phyloP scores from a whole-genome alignment of 2,113 vertebrate genomes.

The Oophaga pumilio region DNA sequence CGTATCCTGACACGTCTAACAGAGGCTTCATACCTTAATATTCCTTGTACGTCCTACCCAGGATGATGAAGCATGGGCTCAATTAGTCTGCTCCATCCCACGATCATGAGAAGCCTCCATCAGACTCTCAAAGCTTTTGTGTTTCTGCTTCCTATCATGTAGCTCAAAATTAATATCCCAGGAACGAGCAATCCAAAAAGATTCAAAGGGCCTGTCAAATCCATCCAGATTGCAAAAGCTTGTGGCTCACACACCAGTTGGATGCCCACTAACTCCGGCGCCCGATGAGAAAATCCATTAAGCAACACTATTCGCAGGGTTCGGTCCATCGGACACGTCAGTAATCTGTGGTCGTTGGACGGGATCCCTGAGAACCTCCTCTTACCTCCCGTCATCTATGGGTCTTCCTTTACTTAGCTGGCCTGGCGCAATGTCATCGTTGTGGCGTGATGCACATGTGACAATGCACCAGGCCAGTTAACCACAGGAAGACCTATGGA shows the following conservation, averaged over 20 bases:
- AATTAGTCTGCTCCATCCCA: slow-evolving; percentile 1
- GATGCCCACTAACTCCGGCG: background rate
- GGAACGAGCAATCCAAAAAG: background rate
- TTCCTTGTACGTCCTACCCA: background rate
- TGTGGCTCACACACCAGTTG: too few species aligned
- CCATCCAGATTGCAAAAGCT: background rate
- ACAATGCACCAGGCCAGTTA: too few species aligned
- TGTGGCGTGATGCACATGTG: too few species aligned
- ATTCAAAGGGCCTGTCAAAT: background rate
- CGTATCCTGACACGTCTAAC: slow-evolving; percentile 24
- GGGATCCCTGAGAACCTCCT: too few species aligned
- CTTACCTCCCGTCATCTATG: too few species aligned
- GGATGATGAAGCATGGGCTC: slow-evolving; percentile 17
- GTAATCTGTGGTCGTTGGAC: too few species aligned
- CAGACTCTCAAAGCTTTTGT: background rate
- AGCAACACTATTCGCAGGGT: background rate
- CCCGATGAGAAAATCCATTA: background rate
- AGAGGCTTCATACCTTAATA: slow-evolving; percentile 5
- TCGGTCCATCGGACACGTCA: too few species aligned
- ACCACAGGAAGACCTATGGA: too few species aligned
- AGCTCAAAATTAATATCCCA: background rate
- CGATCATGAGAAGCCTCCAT: background rate
- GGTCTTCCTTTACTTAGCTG: too few species aligned
- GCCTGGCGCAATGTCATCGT: too few species aligned
- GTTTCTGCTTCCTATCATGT: background rate